phyloP scores from a whole-genome alignment of 2,888 invertebrate genomes.

The Tigriopus californicus region DNA sequence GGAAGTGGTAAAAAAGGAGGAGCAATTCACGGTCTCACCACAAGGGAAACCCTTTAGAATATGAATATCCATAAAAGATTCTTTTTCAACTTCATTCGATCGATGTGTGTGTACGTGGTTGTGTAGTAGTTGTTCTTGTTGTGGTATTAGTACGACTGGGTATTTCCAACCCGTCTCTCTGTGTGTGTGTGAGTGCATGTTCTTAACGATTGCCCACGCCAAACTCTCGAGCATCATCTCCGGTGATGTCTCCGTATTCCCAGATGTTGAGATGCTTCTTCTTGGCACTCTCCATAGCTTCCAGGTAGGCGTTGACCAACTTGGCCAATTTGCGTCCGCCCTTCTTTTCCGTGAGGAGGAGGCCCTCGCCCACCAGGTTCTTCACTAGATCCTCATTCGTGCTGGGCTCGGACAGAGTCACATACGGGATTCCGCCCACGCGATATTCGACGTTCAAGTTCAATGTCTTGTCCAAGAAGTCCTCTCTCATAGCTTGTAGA shows the following conservation, averaged over 20 bases:
- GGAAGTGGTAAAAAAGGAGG: too few species aligned
- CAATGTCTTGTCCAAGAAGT: constrained; percentile 50
- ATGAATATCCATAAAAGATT: too few species aligned
- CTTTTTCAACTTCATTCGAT: too few species aligned
- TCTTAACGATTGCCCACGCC: constrained; percentile 28
- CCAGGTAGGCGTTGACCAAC: constrained; percentile 51
- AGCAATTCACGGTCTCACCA: too few species aligned
- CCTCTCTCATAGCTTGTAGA: constrained; percentile 42
- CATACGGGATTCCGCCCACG: constrained; percentile 19
- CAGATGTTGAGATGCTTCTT: constrained; percentile 72
- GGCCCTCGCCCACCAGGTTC: constrained; percentile 64
- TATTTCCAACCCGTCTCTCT: too few species aligned
- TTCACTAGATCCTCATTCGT: constrained; percentile 48
- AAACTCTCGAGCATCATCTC: constrained; percentile 64
- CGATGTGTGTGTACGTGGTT: too few species aligned
- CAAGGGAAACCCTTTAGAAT: too few species aligned
- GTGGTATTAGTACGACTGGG: too few species aligned
- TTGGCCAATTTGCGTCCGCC: constrained; percentile 10
- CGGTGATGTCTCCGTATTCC: constrained; percentile 97
- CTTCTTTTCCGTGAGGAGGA: constrained; percentile 55
- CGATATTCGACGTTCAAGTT: constrained; percentile 60
- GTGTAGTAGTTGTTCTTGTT: too few species aligned
- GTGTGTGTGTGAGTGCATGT: too few species aligned
- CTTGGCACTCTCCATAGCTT: constrained; percentile 69
- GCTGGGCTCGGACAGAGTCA: constrained; percentile 22